Percentiles rank a stretch among this genome's conserved stretches.
Conservation (phyloP, 2,888 invertebrate genomes). For the Orchesella flavescens region DNA sequence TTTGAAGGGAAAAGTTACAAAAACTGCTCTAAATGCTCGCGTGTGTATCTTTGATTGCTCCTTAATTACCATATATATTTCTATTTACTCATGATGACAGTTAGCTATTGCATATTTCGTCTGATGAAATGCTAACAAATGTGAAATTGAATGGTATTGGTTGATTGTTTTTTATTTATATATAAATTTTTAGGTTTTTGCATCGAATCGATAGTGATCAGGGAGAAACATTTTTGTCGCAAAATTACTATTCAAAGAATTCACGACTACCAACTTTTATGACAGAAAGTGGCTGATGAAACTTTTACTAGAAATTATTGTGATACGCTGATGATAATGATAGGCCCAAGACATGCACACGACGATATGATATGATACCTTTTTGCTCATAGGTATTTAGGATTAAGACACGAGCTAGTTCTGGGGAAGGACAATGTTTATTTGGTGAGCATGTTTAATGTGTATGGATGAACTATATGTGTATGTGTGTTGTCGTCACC, state of each 20-base stretch:
- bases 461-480: background rate
- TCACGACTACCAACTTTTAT: constrained; percentile 26
- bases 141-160: no score
- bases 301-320: constrained; percentile 21
- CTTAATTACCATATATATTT: no score
- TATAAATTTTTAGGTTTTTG: background rate
- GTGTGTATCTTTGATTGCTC: background rate
- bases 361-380: background rate
- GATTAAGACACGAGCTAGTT: constrained; percentile 18
- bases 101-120: no score
- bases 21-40: background rate
- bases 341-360: constrained; percentile 6
- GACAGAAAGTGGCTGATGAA: constrained; percentile 16
- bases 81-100: no score
- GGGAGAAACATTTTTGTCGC: constrained; percentile 3
- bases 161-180: background rate
- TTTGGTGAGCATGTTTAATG: background rate
- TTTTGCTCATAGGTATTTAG: constrained; percentile 8
- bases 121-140: background rate
- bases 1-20: no score
- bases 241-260: background rate
- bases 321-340: constrained; percentile 33
- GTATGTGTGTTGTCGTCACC: background rate
- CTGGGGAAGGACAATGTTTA: constrained; percentile 17
- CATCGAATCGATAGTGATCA: no score